phyloP scores from a whole-genome alignment of 1,140 invertebrate species.

The Ceratina australensis region DNA sequence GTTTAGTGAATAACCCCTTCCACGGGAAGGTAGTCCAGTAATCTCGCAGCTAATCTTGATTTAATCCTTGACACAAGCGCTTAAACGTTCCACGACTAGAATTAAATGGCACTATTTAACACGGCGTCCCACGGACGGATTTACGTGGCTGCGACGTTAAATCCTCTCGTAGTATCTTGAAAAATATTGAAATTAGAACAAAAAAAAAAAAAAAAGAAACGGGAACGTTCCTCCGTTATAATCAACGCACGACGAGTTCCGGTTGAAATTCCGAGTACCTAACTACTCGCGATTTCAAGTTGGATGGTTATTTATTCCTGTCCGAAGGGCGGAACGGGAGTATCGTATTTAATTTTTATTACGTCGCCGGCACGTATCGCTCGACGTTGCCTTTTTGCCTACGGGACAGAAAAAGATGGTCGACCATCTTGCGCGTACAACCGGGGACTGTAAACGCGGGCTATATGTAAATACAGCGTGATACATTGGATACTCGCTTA shows the following conservation, averaged over 20 bases:
- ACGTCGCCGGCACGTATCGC: conserved; percentile 70
- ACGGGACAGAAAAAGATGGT: conserved; percentile 24
- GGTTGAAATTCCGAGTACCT: neutral
- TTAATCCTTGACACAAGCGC: conserved; percentile 79
- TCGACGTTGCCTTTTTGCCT: conserved; percentile 36
- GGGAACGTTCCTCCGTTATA: neutral
- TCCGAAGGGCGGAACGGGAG: conserved; percentile 56
- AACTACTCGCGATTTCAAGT: neutral
- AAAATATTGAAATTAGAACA: conserved; percentile 38
- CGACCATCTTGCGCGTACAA: conserved; percentile 54
- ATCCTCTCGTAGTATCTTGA: conserved; percentile 2
- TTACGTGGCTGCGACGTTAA: conserved; percentile 18
- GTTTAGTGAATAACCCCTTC: conserved; percentile 68
- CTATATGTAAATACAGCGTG: conserved; percentile 79
- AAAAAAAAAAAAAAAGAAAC: neutral
- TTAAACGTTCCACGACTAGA: conserved; percentile 75
- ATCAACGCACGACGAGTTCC: neutral
- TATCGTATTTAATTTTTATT: conserved; percentile 80
- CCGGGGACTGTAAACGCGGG: conserved; percentile 60
- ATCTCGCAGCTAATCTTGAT: conserved; percentile 79
- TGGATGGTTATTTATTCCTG: conserved; percentile 67
- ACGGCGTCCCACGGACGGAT: conserved; percentile 29
- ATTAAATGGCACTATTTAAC: conserved; percentile 72
- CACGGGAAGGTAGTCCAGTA: conserved; percentile 68
- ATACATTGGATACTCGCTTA: conserved; percentile 80